Evolutionary conservation across 2,113 vertebrate species (phyloP), one percentile per base, ranked within the genome.

Genomic region (Ceuthmochares aereus): DNA sequence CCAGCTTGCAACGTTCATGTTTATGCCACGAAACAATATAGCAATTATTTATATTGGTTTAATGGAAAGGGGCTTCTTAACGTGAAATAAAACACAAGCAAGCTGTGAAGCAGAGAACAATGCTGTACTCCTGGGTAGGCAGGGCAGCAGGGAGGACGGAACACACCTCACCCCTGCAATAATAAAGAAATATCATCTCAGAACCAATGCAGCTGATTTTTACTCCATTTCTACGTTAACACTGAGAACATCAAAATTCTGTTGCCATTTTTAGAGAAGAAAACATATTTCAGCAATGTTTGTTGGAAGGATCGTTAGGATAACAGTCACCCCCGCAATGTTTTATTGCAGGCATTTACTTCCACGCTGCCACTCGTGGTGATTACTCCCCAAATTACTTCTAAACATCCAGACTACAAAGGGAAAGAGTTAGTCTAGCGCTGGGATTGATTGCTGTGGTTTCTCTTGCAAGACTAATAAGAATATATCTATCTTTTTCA

Each of bases 341-440:
- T 78, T 96, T 95, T 94, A 94, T 87, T 88, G 88, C 90, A 95
- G 84, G 90, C 92, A 89, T 79, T 94, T 76, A 64, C 88, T 92
- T 93, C 73, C 90, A 72, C 12, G 13, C 94, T 95, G 82, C 87
- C 89, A 49, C 43, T 89, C 9, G 6, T 88, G 52, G 76, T 23
- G 56, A 90, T 93, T 92, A 84, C 88, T 96, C 83, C 83, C 85
- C 80, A 95, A 88, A 95, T 92, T 87, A 90, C 90, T 94, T 64
- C 88, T 93, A 78, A 96, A 84, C 90, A 90, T 15, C 90, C 58
- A 13, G 78, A 87, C 83, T 84, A 60, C 60, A 58, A 72, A 58
- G 80, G 83, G 74, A 94, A 78, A 80, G 76, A 94, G 85, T 81
- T 54, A 68, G 76, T 49, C 88, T 59, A n/a, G 93, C 0, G 0